A percentile compares a stretch with the other conserved stretches of the same genome.
Evolutionary conservation across 2,888 invertebrate genomes (phyloP).

Genomic region (Argyresthia goedartella): DNA sequence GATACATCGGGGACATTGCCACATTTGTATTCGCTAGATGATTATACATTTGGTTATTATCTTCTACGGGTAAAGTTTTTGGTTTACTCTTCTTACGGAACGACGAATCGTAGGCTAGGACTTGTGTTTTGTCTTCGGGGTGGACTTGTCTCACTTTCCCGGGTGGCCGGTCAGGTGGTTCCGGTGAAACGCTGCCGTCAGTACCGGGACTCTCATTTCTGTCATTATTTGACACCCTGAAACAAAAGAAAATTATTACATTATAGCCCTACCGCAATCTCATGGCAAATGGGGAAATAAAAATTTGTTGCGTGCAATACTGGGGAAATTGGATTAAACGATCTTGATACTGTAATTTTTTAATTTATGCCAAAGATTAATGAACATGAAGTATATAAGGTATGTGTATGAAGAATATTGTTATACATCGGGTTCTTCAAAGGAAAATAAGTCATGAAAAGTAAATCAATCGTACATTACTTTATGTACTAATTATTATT

Average conservation of each 20-base stretch:
- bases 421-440: too few species aligned
- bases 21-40: constrained; percentile 61
- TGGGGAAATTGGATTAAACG: too few species aligned
- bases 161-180: constrained; percentile 60
- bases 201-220: constrained; percentile 56
- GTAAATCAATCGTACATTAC: too few species aligned
- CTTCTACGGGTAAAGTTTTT: constrained; percentile 51
- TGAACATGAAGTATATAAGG: too few species aligned
- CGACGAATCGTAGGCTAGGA: constrained; percentile 69
- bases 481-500: too few species aligned
- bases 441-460: too few species aligned
- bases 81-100: constrained; percentile 54
- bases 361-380: too few species aligned
- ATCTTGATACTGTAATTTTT: too few species aligned
- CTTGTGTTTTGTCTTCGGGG: constrained; percentile 73
- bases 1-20: constrained; percentile 68
- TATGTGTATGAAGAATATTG: too few species aligned
- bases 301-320: too few species aligned
- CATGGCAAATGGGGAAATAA: too few species aligned
- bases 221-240: constrained; percentile 63
- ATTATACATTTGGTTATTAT: constrained; percentile 44
- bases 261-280: background rate
- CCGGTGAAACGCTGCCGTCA: constrained; percentile 55
- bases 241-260: constrained; percentile 30
- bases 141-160: constrained; percentile 72